Base-by-base conservation (phyloP, 2,888 invertebrate species). In the Euzetes globulus region DNA sequence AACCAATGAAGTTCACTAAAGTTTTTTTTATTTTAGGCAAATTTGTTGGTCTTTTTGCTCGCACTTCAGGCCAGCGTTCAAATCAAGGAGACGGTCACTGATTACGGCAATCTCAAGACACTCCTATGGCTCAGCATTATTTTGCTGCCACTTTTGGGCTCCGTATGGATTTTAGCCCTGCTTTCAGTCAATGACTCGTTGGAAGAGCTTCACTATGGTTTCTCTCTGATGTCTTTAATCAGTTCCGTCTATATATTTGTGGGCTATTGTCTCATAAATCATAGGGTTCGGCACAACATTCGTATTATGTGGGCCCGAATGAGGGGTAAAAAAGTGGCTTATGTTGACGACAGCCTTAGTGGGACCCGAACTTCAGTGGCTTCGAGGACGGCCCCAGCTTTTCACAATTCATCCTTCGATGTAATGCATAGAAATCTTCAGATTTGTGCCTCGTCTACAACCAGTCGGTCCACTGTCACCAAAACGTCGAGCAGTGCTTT, bases 401-500 rank as follows among this genome's bases (percentile, higher is more conserved):
- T 92, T 81, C 89, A 91, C 76, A 87, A 87, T 81, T 82, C 83
- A 5, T 82, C 82, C 6, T 80, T 81, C 70, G 82, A 82, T 63
- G 82, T 81, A 45, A 76, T 83, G 72, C 80, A 81, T 60, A 81
- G 83, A 5, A 83, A 82, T 82, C 89, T 50, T 37, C 22, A 19
- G 9, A 74, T 74, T 22, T 63, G 71, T 55, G 41, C 94, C 0
- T 94, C 94, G 0, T 94, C 94, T 76, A 96, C 95, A 0, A 96
- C 96, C 0, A 94, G 94, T 0, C 86, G 94, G 77, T 94, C 94
- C 41, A 95, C 95, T 13, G 77, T 77, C 0, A 94, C 92, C 71
- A 96, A 95, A 83, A 95, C 95, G 17, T 91, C 92, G 80, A 93
- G 94, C 37, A 93, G 94, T 82, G 93, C 94, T 13, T 95, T 94